Conservation (phyloP, 2,113 vertebrate species). For the Alosa alosa region DNA sequence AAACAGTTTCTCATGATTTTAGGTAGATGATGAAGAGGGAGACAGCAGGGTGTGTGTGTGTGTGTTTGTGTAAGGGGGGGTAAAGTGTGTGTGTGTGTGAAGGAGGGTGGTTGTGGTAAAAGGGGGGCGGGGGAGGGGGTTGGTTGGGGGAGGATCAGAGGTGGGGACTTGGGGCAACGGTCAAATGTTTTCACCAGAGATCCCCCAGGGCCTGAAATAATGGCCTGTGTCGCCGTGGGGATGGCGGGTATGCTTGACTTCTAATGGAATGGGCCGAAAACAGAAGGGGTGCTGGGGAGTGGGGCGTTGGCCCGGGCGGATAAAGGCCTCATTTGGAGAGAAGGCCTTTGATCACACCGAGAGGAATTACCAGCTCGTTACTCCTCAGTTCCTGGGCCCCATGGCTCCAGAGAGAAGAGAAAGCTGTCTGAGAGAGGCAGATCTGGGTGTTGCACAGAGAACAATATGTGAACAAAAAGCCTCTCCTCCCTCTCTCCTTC, state of each 20-base stretch:
- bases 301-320: not conserved
- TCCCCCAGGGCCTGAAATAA: constrained; percentile 52
- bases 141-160: not conserved
- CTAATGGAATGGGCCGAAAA: constrained; percentile 43
- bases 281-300: constrained; percentile 17
- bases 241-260: constrained; percentile 51
- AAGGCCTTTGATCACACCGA: constrained; percentile 64
- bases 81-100: too few relatives aligned
- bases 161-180: not conserved
- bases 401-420: constrained; percentile 35
- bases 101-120: not conserved
- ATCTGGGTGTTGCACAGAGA: constrained; percentile 38
- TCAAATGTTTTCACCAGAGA: constrained; percentile 34
- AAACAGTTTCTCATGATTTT: constrained; percentile 39
- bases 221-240: constrained; percentile 51
- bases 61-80: too few relatives aligned
- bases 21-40: not conserved
- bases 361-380: constrained; percentile 66
- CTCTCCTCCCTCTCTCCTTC: constrained; percentile 27
- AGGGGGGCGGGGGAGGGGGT: not conserved
- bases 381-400: constrained; percentile 51
- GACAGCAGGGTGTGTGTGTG: not conserved
- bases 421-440: constrained; percentile 41
- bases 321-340: constrained; percentile 47
- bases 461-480: not conserved